phyloP scores from a whole-genome alignment of 2,113 vertebrate species.

The Gymnobelideus leadbeateri region DNA sequence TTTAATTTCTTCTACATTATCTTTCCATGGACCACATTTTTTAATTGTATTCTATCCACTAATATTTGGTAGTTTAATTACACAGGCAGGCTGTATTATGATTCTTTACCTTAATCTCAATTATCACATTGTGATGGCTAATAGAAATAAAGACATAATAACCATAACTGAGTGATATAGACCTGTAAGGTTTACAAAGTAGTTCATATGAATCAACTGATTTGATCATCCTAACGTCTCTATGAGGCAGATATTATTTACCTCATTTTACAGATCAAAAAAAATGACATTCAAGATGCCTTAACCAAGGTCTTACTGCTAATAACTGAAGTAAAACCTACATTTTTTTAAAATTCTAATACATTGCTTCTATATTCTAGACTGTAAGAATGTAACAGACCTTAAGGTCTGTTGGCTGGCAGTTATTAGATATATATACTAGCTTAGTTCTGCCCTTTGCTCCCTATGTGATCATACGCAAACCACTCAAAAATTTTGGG shows the following conservation, averaged over 20 bases:
- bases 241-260: not conserved
- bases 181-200: not conserved
- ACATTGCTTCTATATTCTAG: not conserved
- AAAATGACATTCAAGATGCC: not conserved
- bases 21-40: slow-evolving; percentile 58
- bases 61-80: not conserved
- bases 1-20: slow-evolving; percentile 73
- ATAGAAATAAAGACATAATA: not conserved
- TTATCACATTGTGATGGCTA: not conserved
- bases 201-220: not conserved
- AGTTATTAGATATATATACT: not conserved
- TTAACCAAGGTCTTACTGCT: not conserved
- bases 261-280: not conserved
- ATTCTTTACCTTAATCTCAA: slow-evolving; percentile 53
- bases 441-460: not conserved
- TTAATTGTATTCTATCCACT: slow-evolving; percentile 31
- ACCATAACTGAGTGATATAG: not conserved
- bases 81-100: slow-evolving; percentile 41
- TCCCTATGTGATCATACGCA: not conserved
- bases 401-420: not conserved
- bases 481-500: not conserved
- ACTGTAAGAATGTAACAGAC: not conserved
- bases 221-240: not conserved
- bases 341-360: not conserved
- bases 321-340: not conserved